Base-by-base conservation (phyloP, 1,140 invertebrate genomes). In the Drosophila azteca region DNA sequence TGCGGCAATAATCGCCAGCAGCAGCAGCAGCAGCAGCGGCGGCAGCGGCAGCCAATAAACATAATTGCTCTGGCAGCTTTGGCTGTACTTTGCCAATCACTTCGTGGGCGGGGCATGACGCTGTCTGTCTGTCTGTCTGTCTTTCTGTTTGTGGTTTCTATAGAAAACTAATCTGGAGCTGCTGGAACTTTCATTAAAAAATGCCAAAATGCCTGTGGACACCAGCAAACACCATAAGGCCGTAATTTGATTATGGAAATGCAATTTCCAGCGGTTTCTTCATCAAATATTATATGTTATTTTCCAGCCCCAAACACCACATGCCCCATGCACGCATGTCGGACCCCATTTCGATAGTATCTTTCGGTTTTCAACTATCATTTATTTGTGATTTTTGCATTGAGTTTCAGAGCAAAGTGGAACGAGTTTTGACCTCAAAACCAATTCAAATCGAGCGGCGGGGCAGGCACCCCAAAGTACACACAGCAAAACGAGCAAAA, bases 161-260 rank as follows among this genome's bases (percentile, higher is more conserved):
- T 68, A 55, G 68, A 73, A 73, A 73, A 55, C 49, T 50, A 72
- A 63, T 72, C 49, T 48, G 39, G 6, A 63, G 15, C 41, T 15
- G 46, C 17, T 35, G 39, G 39, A 43, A 75, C 71, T 66, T 76
- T 67, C 63, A 76, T 76, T 76, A 76, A 76, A 76, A 76, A 76
- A 76, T 76, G 50, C 72, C 71, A n/a, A 68, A 61, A 41, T 48
- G 63, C 61, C 49, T 67, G 55, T 55, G 39, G 58, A 53, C 46
- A 20, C 17, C 17, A 20, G 17, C 17, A 20, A 20, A 20, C 17
- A 20, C 17, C 17, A 20, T 20, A 1, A 1, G 17, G 17, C 45
- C 49, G 54, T 20, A 57, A 44, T 48, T 74, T 48, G 61, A 53
- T 74, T 74, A 69, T 69, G 67, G 67, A 69, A 69, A 58, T 69